Evolutionary conservation across 2,888 invertebrate species (phyloP).

Genomic region (Tryphoninae sp.): DNA sequence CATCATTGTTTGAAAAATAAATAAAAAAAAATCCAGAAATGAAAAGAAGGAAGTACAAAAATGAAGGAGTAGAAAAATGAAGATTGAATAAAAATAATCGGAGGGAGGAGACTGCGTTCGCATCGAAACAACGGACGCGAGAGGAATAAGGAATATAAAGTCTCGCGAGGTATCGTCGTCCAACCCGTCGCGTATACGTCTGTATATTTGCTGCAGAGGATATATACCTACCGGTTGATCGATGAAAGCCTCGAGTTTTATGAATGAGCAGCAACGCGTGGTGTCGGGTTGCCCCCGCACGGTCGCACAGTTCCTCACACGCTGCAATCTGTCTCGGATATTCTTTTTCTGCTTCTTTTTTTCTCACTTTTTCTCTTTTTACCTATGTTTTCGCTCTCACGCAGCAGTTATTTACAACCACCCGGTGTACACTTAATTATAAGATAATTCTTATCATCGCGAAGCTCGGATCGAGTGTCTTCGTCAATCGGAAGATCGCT

Average conservation of each 20-base stretch:
- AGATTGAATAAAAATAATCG: background rate
- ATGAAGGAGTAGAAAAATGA: slow-evolving; percentile 23
- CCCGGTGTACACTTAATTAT: slow-evolving; percentile 74
- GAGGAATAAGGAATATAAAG: slow-evolving; percentile 55
- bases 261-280: slow-evolving; percentile 75
- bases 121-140: slow-evolving; percentile 57
- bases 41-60: slow-evolving; percentile 23
- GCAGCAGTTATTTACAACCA: slow-evolving; percentile 70
- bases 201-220: slow-evolving; percentile 52
- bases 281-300: slow-evolving; percentile 73
- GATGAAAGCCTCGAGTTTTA: slow-evolving; percentile 76
- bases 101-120: slow-evolving; percentile 26
- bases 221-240: slow-evolving; percentile 71
- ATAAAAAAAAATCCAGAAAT: background rate
- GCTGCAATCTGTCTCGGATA: slow-evolving; percentile 11
- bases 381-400: slow-evolving; percentile 48
- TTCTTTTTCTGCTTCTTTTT: slow-evolving; percentile 9
- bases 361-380: slow-evolving; percentile 17
- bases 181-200: slow-evolving; percentile 31
- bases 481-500: slow-evolving; percentile 50
- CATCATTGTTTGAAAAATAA: background rate
- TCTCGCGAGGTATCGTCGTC: slow-evolving; percentile 43
- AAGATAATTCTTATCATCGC: slow-evolving; percentile 77
- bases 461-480: slow-evolving; percentile 70
- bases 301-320: slow-evolving; percentile 43